Percentiles rank a stretch among this genome's conserved stretches.
phyloP scores from a whole-genome alignment of 2,113 vertebrate species.

The Entosphenus tridentatus region DNA sequence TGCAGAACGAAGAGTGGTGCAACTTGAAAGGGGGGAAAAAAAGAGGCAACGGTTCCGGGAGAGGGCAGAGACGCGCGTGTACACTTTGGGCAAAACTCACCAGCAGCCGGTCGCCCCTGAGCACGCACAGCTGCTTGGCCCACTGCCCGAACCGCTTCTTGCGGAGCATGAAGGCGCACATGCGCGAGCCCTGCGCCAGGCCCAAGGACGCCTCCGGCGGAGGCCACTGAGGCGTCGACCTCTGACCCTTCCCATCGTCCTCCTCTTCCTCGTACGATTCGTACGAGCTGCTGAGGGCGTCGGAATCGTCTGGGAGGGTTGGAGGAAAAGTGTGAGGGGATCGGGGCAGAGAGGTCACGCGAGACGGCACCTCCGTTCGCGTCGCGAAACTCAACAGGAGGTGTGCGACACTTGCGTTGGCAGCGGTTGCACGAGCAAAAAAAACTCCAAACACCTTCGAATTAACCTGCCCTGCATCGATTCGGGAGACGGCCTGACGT shows the following conservation, averaged over 20 bases:
- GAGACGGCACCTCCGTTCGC: too few species aligned
- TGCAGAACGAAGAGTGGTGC: too few species aligned
- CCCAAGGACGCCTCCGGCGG: slow-evolving; percentile 49
- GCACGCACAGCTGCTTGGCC: slow-evolving; percentile 75
- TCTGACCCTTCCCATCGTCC: slow-evolving; percentile 53
- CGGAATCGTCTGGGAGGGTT: slow-evolving; percentile 58
- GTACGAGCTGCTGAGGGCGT: slow-evolving; percentile 83
- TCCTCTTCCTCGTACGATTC: slow-evolving; percentile 94
- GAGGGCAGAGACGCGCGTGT: too few species aligned
- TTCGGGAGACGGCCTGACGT: too few species aligned
- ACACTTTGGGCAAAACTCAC: slow-evolving; percentile 21
- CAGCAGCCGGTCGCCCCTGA: slow-evolving; percentile 68
- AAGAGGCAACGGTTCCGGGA: too few species aligned
- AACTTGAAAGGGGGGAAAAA: too few species aligned
- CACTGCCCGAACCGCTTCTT: slow-evolving; percentile 96
- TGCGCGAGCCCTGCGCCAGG: slow-evolving; percentile 55
- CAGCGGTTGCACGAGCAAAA: too few species aligned
- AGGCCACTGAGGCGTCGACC: slow-evolving; percentile 46
- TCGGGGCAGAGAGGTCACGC: too few species aligned
- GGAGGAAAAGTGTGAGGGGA: background rate
- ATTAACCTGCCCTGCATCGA: too few species aligned
- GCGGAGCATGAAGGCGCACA: slow-evolving; percentile 71
- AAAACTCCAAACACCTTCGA: too few species aligned
- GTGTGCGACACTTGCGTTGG: too few species aligned
- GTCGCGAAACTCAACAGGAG: too few species aligned